Evolutionary conservation across 2,113 vertebrate species (phyloP).

Genomic region (Hyla sarda): DNA sequence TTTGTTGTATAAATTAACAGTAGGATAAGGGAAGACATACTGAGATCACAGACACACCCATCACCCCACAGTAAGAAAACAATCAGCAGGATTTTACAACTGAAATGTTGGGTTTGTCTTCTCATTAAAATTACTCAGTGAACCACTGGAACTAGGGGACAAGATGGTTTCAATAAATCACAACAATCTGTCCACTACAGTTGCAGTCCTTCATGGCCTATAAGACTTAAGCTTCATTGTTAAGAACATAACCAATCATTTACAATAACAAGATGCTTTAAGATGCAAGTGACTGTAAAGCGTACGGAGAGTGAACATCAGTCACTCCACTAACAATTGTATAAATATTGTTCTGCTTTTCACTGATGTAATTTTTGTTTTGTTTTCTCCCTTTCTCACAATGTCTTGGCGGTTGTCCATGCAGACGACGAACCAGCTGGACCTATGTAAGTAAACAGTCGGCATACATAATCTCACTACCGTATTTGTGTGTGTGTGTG

Average conservation of each 20-base stretch:
- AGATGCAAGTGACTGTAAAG: constrained; percentile 74
- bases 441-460: constrained; percentile 86
- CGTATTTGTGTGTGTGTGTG: too few relatives aligned
- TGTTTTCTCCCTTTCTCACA: constrained; percentile 66
- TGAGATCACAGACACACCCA: constrained; percentile 17
- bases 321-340: constrained; percentile 70
- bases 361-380: constrained; percentile 20
- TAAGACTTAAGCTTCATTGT: constrained; percentile 73
- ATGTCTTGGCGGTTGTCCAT: constrained; percentile 44
- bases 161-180: constrained; percentile 74
- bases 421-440: constrained; percentile 96
- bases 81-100: constrained; percentile 89
- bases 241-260: constrained; percentile 79
- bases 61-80: constrained; percentile 71
- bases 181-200: constrained; percentile 83
- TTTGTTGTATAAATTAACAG: constrained; percentile 1
- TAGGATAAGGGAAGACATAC: neutral
- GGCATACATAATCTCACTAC: neutral
- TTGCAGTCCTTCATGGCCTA: constrained; percentile 86
- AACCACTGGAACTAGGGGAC: constrained; percentile 87
- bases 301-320: constrained; percentile 76
- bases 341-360: constrained; percentile 39
- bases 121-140: constrained; percentile 80
- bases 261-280: constrained; percentile 64
- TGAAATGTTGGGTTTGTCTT: constrained; percentile 82